Evolutionary conservation across 1,140 invertebrate species (phyloP).

Genomic region (Hydropsyche tenuis): DNA sequence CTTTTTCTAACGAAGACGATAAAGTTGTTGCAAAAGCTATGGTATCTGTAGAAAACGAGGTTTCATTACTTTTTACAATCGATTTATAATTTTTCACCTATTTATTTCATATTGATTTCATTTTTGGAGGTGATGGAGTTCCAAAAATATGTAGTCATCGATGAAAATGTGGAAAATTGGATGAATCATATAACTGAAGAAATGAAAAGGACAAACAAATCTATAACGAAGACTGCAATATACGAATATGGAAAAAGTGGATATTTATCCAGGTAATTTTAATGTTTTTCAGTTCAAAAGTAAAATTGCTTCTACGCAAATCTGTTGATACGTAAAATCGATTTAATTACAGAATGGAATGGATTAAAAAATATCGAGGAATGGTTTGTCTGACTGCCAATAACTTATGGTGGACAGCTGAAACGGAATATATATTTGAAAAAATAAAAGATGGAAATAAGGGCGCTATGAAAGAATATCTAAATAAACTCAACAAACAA

Average conservation of each 20-base stretch:
- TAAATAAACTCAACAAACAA: conserved; percentile 79
- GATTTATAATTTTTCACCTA: not conserved
- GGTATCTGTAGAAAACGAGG: conserved; percentile 85
- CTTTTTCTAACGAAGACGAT: conserved; percentile 69
- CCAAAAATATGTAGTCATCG: conserved; percentile 63
- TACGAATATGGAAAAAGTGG: conserved; percentile 80
- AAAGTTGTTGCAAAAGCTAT: conserved; percentile 75
- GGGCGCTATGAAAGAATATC: conserved; percentile 87
- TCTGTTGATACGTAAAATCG: not conserved
- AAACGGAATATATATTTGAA: conserved; percentile 87
- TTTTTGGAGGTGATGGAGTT: conserved; percentile 77
- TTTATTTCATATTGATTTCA: no score
- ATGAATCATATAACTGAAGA: conserved; percentile 84
- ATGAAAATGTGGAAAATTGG: conserved; percentile 86
- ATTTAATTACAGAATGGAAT: conserved; percentile 68
- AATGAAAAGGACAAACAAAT: conserved; percentile 84
- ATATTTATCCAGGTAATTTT: conserved; percentile 20
- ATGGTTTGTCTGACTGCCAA: conserved; percentile 87
- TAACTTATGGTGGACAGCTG: conserved; percentile 93
- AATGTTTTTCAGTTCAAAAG: not conserved
- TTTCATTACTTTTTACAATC: no score
- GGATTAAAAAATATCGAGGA: conserved; percentile 88
- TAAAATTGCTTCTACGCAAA: no score
- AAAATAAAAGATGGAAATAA: conserved; percentile 80
- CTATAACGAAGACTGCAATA: conserved; percentile 86